phyloP scores from a whole-genome alignment of 2,888 invertebrate species.

The Mesorhabditis spiculigera region DNA sequence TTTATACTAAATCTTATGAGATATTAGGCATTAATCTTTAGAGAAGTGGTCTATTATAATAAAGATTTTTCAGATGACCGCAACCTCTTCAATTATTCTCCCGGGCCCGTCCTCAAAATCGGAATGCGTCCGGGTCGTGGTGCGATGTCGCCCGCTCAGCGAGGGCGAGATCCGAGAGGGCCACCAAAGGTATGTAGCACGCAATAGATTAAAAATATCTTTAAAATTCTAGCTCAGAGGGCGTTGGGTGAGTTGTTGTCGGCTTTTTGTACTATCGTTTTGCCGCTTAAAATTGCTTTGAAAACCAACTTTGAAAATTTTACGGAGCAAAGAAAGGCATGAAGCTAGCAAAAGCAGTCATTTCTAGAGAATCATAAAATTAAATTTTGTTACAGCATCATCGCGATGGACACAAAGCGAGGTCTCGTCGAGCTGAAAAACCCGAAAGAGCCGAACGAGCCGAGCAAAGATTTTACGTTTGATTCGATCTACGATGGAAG shows the following conservation, averaged over 20 bases:
- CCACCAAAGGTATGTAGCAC: constrained; percentile 64
- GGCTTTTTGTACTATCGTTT: too few species aligned
- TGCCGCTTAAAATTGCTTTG: background rate
- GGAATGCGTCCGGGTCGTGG: constrained; percentile 82
- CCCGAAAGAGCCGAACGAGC: constrained; percentile 71
- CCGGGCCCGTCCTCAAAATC: constrained; percentile 7
- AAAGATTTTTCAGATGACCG: background rate
- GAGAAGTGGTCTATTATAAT: too few species aligned
- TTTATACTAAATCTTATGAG: too few species aligned
- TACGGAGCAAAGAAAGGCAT: background rate
- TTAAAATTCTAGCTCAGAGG: too few species aligned
- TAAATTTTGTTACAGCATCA: constrained; percentile 65
- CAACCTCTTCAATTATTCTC: background rate
- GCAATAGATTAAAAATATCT: background rate
- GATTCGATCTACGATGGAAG: constrained; percentile 91
- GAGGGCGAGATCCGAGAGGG: constrained; percentile 77
- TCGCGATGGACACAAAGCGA: constrained; percentile 78
- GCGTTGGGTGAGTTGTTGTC: too few species aligned
- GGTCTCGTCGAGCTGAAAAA: constrained; percentile 87
- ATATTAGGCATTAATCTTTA: too few species aligned
- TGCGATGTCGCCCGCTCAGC: constrained; percentile 90
- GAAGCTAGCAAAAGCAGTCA: background rate
- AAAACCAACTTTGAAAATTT: constrained; percentile 3
- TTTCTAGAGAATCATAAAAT: constrained; percentile 11
- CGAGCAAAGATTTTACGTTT: constrained; percentile 84